Evolutionary conservation across 2,888 invertebrate species (phyloP), one percentile per base, ranked within the genome.

Genomic region (Thymelicus lineola): DNA sequence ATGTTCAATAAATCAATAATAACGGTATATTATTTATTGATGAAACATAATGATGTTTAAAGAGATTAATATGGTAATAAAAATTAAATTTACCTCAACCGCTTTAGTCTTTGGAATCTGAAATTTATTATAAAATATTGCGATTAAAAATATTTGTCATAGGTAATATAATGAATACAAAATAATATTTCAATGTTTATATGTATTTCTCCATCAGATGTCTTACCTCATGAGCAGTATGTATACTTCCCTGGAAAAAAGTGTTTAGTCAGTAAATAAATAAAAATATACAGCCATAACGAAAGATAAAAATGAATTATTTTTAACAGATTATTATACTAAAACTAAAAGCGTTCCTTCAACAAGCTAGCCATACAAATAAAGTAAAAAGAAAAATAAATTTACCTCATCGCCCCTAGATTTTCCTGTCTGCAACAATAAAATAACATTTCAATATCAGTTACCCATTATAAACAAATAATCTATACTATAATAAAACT

Each of bases 361-460:
- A 1, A 42, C 9, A 42, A 3, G 28, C 12, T 38, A 4, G 42
- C 12, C 10, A 42, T 9, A 12, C 42, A 42, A 42, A 42, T 42
- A 42, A 12, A 10, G n/a, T n/a, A n/a, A 20, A n/a, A 58, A 48
- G 36, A 69, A 6, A 10, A 71, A 20, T 20, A 10, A 71, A 20
- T 20, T 53, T 81, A 88, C 88, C 86, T 87, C 86, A 73, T 88
- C 88, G 57, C 87, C 89, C 74, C 86, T 82, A 7, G 89, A 88
- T 76, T 88, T 85, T 68, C 88, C 88, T 38, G 88, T 89, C 89
- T 89, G 82, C 66, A 83, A 69, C 83, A 65, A 61, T 65, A 70
- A n/a, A 73, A 62, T 12, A 15, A 58, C 35, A 48, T 12, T 35
- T 10, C 14, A 35, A 20, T 15, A 53, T 53, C 7, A 9, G 6